A percentile compares a stretch with the other conserved stretches of the same genome.
phyloP scores from a whole-genome alignment of 1,140 invertebrate species.

The fruit fly (Drosophila melanogaster) region Release_6_plus_ISO1_MT NC_004354.4:11210501-11211000 shows the following conservation, averaged over 20 bases:
- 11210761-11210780: slow-evolving; percentile 75
- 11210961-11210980: background rate
- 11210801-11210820: slow-evolving; percentile 77
- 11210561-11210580: slow-evolving; percentile 16
- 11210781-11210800: slow-evolving; percentile 78
- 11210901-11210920: slow-evolving; percentile 1
- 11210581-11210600: slow-evolving; percentile 64
- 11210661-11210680: slow-evolving; percentile 46
- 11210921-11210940: slow-evolving; percentile 8
- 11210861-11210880: background rate
- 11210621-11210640: slow-evolving; percentile 35
- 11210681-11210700: slow-evolving; percentile 4
- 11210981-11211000: background rate
- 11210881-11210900: slow-evolving; percentile 1
- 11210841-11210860: background rate
- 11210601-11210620: slow-evolving; percentile 66
- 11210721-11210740: background rate
- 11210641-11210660: slow-evolving; percentile 55
- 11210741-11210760: slow-evolving; percentile 47
- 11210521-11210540: slow-evolving; percentile 12
- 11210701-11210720: slow-evolving; percentile 10
- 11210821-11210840: slow-evolving; percentile 15
- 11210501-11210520: slow-evolving; percentile 66
- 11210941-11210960: background rate
- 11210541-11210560: slow-evolving; percentile 8